Percentiles rank a stretch among this genome's conserved stretches.
phyloP scores from a whole-genome alignment of 2,888 invertebrate species.

The Sthenelais limicola region DNA sequence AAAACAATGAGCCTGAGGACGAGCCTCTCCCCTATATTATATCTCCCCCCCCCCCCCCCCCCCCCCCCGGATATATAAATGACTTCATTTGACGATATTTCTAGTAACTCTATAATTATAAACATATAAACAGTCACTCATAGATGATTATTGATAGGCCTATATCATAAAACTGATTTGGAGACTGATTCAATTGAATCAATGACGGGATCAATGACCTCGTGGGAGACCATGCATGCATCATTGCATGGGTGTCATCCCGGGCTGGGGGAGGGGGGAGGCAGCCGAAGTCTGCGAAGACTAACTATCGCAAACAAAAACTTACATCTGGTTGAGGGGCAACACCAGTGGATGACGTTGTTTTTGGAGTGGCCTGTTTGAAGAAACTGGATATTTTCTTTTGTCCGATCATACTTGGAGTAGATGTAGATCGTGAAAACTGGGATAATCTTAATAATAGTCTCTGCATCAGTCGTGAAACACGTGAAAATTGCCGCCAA shows the following conservation, averaged over 20 bases:
- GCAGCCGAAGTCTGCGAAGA: too few species aligned
- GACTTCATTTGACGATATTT: too few species aligned
- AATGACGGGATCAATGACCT: not conserved
- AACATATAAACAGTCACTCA: not conserved
- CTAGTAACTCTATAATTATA: too few species aligned
- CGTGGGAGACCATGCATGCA: not conserved
- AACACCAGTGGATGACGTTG: not conserved
- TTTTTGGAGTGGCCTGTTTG: conserved; percentile 9
- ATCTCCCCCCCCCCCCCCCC: too few species aligned
- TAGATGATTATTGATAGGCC: not conserved
- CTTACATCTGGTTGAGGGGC: not conserved
- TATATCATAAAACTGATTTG: not conserved
- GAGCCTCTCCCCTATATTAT: too few species aligned
- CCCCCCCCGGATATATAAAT: too few species aligned
- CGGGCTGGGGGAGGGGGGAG: too few species aligned
- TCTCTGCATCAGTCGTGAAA: not conserved
- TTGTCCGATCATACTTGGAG: conserved; percentile 29
- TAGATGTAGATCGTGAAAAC: not conserved
- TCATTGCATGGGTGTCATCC: too few species aligned
- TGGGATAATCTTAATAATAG: too few species aligned
- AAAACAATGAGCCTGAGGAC: not conserved
- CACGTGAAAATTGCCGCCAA: conserved; percentile 29
- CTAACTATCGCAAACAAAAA: not conserved
- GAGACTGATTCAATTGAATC: not conserved
- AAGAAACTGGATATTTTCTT: conserved; percentile 39